A percentile compares a stretch with the other conserved stretches of the same genome.
phyloP scores from a whole-genome alignment of 2,888 invertebrate genomes.

The Halictus ligatus region DNA sequence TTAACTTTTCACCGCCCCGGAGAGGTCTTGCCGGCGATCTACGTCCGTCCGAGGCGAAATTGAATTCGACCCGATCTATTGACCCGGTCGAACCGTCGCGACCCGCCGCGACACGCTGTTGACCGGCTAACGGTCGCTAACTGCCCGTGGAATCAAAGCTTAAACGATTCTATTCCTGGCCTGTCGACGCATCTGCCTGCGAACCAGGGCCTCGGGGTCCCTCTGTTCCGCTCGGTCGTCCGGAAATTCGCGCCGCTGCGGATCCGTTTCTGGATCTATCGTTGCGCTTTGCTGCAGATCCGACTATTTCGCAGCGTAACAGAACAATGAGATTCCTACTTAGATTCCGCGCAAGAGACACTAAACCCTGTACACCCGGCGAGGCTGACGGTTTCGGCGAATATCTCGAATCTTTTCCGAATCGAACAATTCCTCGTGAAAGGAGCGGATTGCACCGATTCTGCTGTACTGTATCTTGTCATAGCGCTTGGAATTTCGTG shows the following conservation, averaged over 20 bases:
- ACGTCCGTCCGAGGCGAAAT: conserved; percentile 40
- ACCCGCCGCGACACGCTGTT: conserved; percentile 63
- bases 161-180: conserved; percentile 67
- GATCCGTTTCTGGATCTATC: not conserved
- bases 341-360: not conserved
- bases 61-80: conserved; percentile 68
- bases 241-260: not conserved
- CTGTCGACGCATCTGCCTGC: not conserved
- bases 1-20: not conserved
- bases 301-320: not conserved
- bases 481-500: no score
- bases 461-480: no score
- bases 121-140: conserved; percentile 66
- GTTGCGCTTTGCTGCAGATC: conserved; percentile 8
- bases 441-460: not conserved
- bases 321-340: conserved; percentile 4
- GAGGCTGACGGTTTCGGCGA: not conserved
- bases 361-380: not conserved
- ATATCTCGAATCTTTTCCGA: not conserved
- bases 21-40: not conserved
- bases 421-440: not conserved
- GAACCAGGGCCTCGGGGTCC: not conserved
- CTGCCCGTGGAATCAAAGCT: conserved; percentile 61
- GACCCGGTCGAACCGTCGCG: conserved; percentile 55
- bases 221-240: conserved; percentile 1